Conservation (phyloP, 2,113 vertebrate genomes). For the Furnarius figulus region DNA sequence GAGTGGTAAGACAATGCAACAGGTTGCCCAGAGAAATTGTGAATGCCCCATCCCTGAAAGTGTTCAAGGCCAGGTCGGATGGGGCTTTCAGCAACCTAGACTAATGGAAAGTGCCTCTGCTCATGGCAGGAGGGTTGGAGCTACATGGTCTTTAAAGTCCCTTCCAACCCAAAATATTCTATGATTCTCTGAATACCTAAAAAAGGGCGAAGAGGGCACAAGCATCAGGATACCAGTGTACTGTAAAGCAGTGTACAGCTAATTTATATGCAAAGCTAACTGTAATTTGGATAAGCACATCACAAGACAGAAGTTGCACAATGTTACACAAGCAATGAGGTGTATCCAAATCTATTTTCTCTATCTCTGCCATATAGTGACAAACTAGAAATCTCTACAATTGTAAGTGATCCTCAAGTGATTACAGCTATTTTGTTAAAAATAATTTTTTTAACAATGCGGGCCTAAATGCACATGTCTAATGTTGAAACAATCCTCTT, state of each 20-base stretch:
- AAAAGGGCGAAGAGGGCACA: neutral
- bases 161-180: neutral
- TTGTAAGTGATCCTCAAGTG: neutral
- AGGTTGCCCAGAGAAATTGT: neutral
- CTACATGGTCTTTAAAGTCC: neutral
- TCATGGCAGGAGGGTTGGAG: neutral
- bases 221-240: neutral
- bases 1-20: neutral
- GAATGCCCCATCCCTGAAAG: neutral
- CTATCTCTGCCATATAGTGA: neutral
- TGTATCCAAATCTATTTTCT: neutral
- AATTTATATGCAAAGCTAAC: constrained; percentile 6
- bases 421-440: neutral
- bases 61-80: neutral
- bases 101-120: neutral
- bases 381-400: neutral
- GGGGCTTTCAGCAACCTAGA: neutral
- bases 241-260: neutral
- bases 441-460: neutral
- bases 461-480: neutral
- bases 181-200: neutral
- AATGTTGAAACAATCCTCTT: neutral
- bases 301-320: neutral
- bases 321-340: constrained; percentile 25
- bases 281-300: neutral